Conservation (phyloP, 2,113 vertebrate species). For the Podiceps cristatus region DNA sequence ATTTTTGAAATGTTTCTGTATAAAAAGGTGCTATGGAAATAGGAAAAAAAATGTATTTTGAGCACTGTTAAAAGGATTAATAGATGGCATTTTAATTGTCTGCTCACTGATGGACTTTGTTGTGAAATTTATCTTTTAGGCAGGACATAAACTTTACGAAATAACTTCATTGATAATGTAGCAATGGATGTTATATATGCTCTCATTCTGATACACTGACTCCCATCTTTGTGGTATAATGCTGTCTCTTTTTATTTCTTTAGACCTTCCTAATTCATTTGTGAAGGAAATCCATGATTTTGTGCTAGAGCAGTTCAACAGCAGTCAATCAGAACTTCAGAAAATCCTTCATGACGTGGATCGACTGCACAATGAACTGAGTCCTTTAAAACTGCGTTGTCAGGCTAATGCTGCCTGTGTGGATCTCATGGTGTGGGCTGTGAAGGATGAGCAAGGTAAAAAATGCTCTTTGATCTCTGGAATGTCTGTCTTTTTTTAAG, state of each 20-base stretch:
- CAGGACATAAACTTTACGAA: neutral
- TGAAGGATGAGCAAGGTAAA: slow-evolving; percentile 95
- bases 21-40: neutral
- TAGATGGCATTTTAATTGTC: neutral
- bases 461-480: neutral
- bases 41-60: neutral
- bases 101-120: neutral
- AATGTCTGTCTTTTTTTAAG: neutral
- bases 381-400: slow-evolving; percentile 92
- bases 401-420: slow-evolving; percentile 97
- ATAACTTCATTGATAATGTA: neutral
- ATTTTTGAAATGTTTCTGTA: neutral
- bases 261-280: slow-evolving; percentile 87
- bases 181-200: neutral
- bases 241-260: neutral
- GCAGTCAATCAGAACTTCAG: slow-evolving; percentile 93
- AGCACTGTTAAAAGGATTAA: neutral
- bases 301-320: slow-evolving; percentile 96
- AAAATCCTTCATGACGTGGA: slow-evolving; percentile 90
- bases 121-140: neutral
- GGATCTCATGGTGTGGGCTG: slow-evolving; percentile 98
- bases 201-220: neutral
- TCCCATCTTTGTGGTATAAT: neutral
- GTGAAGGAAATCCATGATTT: slow-evolving; percentile 96
- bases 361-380: slow-evolving; percentile 85